Conservation (phyloP, 2,797 vertebrate genomes). For the Masticophis lateralis region DNA sequence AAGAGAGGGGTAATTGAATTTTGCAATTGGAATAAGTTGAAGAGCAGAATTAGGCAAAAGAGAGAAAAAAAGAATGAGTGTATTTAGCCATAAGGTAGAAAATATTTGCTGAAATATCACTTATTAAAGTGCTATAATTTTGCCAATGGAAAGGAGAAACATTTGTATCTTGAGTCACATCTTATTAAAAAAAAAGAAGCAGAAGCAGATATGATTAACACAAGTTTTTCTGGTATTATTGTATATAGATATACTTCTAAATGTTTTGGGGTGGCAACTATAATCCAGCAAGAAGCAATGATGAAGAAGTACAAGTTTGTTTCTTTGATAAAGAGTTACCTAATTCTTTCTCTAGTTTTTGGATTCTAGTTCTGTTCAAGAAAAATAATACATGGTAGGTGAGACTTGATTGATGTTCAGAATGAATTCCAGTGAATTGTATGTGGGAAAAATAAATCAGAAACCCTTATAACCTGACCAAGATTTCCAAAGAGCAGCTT, state of each 20-base stretch:
- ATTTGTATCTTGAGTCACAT: neutral
- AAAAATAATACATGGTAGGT: neutral
- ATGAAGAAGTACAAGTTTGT: neutral
- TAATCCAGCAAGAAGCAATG: neutral
- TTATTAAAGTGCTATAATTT: slow-evolving; percentile 39
- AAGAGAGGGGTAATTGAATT: slow-evolving; percentile 63
- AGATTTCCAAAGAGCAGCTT: neutral
- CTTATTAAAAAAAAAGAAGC: fast-evolving
- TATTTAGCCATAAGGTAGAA: slow-evolving; percentile 21
- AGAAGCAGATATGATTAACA: fast-evolving
- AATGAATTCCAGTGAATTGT: neutral
- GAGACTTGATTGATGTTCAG: neutral
- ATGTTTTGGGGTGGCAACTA: neutral
- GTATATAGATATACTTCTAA: neutral
- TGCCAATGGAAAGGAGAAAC: slow-evolving; percentile 13
- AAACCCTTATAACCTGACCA: neutral
- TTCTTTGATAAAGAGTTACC: neutral
- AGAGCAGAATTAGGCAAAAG: slow-evolving; percentile 53
- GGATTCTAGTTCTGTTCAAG: neutral
- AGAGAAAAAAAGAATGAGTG: slow-evolving; percentile 46
- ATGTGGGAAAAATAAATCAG: neutral
- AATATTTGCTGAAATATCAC: slow-evolving; percentile 56
- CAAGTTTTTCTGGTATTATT: neutral
- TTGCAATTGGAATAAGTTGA: slow-evolving; percentile 58
- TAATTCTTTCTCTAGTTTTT: neutral